Evolutionary conservation across 2,888 invertebrate species (phyloP).

Genomic region (Physocephala rufipes): DNA sequence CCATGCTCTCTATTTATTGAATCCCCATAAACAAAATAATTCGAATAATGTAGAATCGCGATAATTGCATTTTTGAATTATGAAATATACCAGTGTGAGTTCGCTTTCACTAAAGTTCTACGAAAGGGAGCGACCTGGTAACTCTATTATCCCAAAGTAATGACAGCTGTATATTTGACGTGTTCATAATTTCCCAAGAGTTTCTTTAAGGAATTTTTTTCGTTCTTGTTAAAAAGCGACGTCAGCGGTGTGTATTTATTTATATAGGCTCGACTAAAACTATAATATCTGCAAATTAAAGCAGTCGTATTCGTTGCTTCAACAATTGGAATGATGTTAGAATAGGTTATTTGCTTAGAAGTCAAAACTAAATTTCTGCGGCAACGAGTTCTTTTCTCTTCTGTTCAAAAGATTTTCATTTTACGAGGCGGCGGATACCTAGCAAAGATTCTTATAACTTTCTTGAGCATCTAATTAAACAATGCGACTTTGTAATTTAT

Average conservation of each 20-base stretch:
- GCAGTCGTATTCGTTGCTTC: background rate
- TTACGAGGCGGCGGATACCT: conserved; percentile 8
- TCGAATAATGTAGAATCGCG: no score
- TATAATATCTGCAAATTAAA: background rate
- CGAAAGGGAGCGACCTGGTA: background rate
- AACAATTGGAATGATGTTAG: background rate
- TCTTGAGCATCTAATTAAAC: conserved; percentile 27
- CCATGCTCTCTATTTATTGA: no score
- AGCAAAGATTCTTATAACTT: conserved; percentile 12
- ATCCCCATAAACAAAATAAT: no score
- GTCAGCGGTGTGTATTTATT: conserved; percentile 19
- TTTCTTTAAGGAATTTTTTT: conserved; percentile 6
- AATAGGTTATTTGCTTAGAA: background rate
- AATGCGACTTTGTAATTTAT: conserved; percentile 48
- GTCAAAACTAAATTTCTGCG: background rate
- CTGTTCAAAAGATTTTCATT: background rate
- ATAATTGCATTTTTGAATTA: no score
- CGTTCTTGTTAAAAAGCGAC: conserved; percentile 1
- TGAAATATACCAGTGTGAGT: no score
- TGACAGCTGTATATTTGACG: conserved; percentile 24
- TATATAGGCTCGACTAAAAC: background rate
- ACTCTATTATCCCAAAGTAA: background rate
- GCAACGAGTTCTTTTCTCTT: conserved; percentile 4
- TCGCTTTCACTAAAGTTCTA: background rate
- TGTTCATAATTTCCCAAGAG: conserved; percentile 28